A percentile compares a stretch with the other conserved stretches of the same genome.
phyloP scores from a whole-genome alignment of 2,113 vertebrate genomes.

The Apteryx mantelli region DNA sequence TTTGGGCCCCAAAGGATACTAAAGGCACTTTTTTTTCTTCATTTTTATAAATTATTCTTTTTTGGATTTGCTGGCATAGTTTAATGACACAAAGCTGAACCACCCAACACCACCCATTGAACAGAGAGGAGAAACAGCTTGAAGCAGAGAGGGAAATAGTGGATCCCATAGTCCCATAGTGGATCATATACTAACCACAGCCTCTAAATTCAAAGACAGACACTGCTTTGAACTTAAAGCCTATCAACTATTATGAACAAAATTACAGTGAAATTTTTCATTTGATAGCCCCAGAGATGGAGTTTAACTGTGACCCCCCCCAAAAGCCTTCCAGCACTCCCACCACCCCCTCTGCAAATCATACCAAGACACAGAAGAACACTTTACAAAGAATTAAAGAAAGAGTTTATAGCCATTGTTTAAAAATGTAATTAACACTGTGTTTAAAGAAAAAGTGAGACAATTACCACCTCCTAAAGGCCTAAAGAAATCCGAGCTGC shows the following conservation, averaged over 20 bases:
- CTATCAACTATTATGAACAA: background rate
- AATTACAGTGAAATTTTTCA: background rate
- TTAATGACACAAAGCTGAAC: background rate
- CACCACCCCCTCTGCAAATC: background rate
- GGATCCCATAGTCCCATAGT: background rate
- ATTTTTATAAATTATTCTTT: background rate
- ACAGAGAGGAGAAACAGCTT: background rate
- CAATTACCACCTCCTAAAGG: slow-evolving; percentile 53
- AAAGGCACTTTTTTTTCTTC: background rate
- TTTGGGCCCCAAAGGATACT: background rate
- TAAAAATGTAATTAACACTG: slow-evolving; percentile 35
- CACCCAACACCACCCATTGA: background rate
- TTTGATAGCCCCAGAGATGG: background rate
- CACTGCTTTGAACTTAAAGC: background rate
- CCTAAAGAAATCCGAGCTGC: background rate
- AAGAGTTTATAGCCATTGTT: slow-evolving; percentile 1
- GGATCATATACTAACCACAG: background rate
- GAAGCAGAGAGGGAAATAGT: background rate
- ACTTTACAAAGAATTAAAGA: background rate
- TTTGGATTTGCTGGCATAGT: background rate
- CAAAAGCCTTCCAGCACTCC: background rate
- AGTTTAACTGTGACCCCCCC: background rate
- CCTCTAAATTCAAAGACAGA: background rate
- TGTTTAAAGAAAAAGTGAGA: slow-evolving; percentile 49
- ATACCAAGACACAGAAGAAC: background rate